Conservation (phyloP, 2,888 invertebrate species). For the Aleiodes leptofemur region DNA sequence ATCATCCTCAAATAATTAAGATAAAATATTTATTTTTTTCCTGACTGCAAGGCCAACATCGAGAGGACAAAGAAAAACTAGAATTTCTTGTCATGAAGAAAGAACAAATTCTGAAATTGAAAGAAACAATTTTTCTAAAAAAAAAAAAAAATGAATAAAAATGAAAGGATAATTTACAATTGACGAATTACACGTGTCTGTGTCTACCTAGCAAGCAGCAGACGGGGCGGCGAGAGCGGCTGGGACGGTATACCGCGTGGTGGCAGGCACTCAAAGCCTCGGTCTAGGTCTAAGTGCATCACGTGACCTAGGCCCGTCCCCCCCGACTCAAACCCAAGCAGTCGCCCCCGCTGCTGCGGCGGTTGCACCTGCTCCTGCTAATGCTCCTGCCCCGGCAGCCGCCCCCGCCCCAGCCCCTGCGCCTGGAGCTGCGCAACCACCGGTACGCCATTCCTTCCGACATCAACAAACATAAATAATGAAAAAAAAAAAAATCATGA, state of each 20-base stretch:
- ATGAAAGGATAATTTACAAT: constrained; percentile 9
- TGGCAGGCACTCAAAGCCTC: constrained; percentile 86
- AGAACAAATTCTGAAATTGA: background rate
- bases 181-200: constrained; percentile 59
- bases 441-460: constrained; percentile 74
- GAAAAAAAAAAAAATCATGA: constrained; percentile 1
- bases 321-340: constrained; percentile 75
- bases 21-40: no score
- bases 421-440: constrained; percentile 70
- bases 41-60: no score
- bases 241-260: constrained; percentile 86
- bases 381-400: constrained; percentile 61
- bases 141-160: constrained; percentile 25
- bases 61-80: background rate
- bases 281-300: constrained; percentile 82
- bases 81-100: background rate
- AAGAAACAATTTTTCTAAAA: constrained; percentile 28
- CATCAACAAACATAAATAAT: constrained; percentile 55
- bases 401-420: constrained; percentile 65
- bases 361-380: constrained; percentile 56
- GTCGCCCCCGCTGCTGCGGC: constrained; percentile 57
- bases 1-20: no score
- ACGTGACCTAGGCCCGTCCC: constrained; percentile 75
- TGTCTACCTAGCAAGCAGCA: constrained; percentile 82
- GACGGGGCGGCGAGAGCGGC: constrained; percentile 88